Base-by-base conservation (phyloP, 1,140 invertebrate species). In the Tachypleus tridentatus region DNA sequence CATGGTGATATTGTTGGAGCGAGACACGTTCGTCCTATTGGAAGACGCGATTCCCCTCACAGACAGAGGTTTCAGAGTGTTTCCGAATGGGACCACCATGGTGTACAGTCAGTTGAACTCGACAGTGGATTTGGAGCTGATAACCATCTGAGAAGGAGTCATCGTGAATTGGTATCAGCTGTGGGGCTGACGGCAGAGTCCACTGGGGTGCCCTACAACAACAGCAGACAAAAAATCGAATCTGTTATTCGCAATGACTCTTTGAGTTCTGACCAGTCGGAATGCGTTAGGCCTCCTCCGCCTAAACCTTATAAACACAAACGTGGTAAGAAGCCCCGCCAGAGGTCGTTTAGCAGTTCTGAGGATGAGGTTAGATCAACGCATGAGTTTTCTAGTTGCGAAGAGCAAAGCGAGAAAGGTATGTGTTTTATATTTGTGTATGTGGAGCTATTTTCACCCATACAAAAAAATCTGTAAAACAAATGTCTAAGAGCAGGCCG, bases 301-400 rank as follows among this genome's bases (percentile, higher is more conserved):
- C 79, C 80, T 4, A 77, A 77, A 65, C 73, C 73, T 51, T 74
- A 76, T 65, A 72, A 75, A 64, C 77, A 77, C 51, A 74, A 77
- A 69, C 72, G 75, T 57, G 76, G 75, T 50, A 76, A 77, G 72
- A 76, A 77, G 69, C 61, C 64, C 60, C 72, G 73, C 52, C 88
- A 91, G 72, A 79, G 84, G 54, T 94, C 91, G 49, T 88, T 94
- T 67, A 91, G 87, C 72, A 94, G 91, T 73, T 96, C 93, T 8
- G 93, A 96, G 73, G 95, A 98, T 73, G 95, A 98, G 74, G 82
- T 93, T 10, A 82, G 89, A 71, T 90, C 87, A 67, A 93, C 91
- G 3, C 89, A 91, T 3, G 92, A 96, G 70, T 93, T 89, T 75
- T 84, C 84, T 47, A 84, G 82, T 69, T 83, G 83, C 68, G n/a